Evolutionary conservation across 2,888 invertebrate species (phyloP), one percentile per base, ranked within the genome.

Genomic region (Gymnosoma rotundatum): DNA sequence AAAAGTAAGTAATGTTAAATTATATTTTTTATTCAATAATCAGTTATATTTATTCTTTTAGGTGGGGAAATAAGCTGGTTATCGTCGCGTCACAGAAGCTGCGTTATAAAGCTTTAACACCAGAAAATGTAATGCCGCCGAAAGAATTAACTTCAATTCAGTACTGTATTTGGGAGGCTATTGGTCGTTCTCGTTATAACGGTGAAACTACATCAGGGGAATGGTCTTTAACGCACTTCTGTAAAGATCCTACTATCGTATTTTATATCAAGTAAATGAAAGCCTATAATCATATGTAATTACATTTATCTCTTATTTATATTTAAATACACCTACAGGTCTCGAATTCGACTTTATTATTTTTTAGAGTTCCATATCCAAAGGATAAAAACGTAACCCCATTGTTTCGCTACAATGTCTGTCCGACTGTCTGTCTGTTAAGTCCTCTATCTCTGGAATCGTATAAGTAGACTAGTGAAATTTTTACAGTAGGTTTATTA

Each of bases 121-220:
- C 94, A 12, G 91, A 92, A 1, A 90, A 93, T 80, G 91, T 88
- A 9, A 76, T 93, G 2, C 89, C 89, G n/a, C 89, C 91, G 10
- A 89, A 93, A 0, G 93, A 94, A 48, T 87, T 95, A 14, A 92
- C 92, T 5, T 88, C 93, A 7, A 90, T 93, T n/a, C 94, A 94
- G 81, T 97, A 95, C 89, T 95, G 95, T 87, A 92, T 96, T 48
- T 91, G 96, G 79, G 97, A 97, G 91, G 92, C 95, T 87, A 94
- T 97, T 48, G 97, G 95, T 1, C 93, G 96, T 83, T 92, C 95
- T 0, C 93, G 96, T 50, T 93, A 93, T 86, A 93, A 94, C 86
- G 96, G 97, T 0, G 95, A 96, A 92, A 92, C 95, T 7, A 95
- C 96, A 0, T 93, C 94, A 73, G 95, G 95, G 12, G 94, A 93